Evolutionary conservation across 2,888 invertebrate genomes (phyloP).

Genomic region (Neuroscelio doddi): DNA sequence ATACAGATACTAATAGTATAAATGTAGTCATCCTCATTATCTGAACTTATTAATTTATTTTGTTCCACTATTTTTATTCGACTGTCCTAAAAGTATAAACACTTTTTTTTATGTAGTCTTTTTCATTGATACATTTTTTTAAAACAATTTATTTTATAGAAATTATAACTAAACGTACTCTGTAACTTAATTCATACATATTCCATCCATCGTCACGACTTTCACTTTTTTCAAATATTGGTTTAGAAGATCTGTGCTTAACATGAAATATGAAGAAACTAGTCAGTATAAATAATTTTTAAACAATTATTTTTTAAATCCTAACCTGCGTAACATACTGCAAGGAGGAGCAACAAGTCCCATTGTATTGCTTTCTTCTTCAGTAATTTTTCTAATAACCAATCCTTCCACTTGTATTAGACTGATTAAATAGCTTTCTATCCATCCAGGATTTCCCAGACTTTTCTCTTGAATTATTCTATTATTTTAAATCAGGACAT

Average conservation of each 20-base stretch:
- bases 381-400: slow-evolving; percentile 70
- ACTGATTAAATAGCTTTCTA: slow-evolving; percentile 78
- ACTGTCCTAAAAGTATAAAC: slow-evolving; percentile 24
- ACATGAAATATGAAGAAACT: no score
- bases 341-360: slow-evolving; percentile 61
- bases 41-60: neutral
- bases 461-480: slow-evolving; percentile 76
- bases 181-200: slow-evolving; percentile 72
- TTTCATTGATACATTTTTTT: no score
- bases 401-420: slow-evolving; percentile 75
- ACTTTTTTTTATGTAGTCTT: no score
- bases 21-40: slow-evolving; percentile 18
- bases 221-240: neutral
- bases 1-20: no score
- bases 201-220: slow-evolving; percentile 68
- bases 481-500: neutral
- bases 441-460: slow-evolving; percentile 79
- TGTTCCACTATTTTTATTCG: slow-evolving; percentile 11
- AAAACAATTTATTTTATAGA: no score
- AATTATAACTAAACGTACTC: slow-evolving; percentile 49
- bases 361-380: slow-evolving; percentile 52
- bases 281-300: neutral
- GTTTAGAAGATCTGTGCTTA: no score
- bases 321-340: slow-evolving; percentile 58
- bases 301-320: no score